These are phyloP conservation scores for Drosophila neotestacea DNA, from an alignment of 2,888 invertebrate genomes.

Conservation along the genomic window DNA sequence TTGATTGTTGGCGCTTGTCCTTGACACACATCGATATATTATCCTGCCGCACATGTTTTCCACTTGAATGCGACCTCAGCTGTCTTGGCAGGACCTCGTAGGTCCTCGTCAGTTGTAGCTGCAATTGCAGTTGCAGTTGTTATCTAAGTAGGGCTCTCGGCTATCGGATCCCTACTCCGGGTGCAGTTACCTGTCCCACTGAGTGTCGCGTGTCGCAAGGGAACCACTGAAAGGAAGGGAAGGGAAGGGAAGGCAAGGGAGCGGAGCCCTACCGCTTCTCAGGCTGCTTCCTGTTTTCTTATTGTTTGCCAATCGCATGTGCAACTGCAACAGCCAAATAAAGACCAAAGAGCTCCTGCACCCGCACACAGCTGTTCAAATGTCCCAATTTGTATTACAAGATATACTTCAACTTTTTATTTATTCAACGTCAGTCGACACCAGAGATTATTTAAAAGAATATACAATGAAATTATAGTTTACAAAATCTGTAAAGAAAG, in stretches of 20 bases:
- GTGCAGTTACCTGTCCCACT: slow-evolving; percentile 54
- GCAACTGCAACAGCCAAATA: neutral
- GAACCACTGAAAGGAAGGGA: neutral
- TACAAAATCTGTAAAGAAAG: no score
- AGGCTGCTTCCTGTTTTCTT: slow-evolving; percentile 47
- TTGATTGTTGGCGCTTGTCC: slow-evolving; percentile 69
- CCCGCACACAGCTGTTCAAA: slow-evolving; percentile 59
- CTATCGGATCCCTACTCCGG: slow-evolving; percentile 49
- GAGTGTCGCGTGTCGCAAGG: slow-evolving; percentile 5
- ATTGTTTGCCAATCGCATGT: slow-evolving; percentile 5
- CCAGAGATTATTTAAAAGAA: no score
- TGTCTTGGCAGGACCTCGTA: slow-evolving; percentile 28
- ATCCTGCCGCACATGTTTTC: slow-evolving; percentile 41
- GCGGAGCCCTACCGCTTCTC: slow-evolving; percentile 26
- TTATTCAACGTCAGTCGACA: neutral
- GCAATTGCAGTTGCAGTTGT: slow-evolving; percentile 45
- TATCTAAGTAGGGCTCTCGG: slow-evolving; percentile 81
- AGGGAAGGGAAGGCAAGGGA: neutral
- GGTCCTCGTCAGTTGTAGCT: slow-evolving; percentile 19
- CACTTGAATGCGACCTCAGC: slow-evolving; percentile 62
- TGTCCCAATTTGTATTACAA: slow-evolving; percentile 35
- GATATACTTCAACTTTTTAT: neutral
- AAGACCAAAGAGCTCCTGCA: slow-evolving; percentile 20
- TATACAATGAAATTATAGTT: no score
- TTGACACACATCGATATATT: slow-evolving; percentile 66